Percentiles rank a stretch among this genome's conserved stretches.
These are phyloP conservation scores for Sarcophaga caerulescens DNA, from an alignment of 2,888 invertebrate genomes.

Conservation along the genomic window DNA sequence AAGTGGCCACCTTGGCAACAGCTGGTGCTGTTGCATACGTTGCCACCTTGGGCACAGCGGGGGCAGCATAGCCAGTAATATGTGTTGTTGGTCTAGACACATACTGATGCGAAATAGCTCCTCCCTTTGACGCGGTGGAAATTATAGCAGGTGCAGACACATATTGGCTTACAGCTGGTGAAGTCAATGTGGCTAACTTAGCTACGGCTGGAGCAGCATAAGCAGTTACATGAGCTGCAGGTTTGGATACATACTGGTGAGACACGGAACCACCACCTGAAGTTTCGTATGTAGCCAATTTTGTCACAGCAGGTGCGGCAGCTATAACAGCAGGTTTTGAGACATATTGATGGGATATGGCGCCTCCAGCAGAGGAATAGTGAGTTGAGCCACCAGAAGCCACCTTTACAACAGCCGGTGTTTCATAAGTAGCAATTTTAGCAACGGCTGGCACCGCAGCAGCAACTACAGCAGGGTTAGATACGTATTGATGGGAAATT, in stretches of 20 bases:
- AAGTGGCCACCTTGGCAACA: slow-evolving; percentile 70
- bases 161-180: neutral
- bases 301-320: slow-evolving; percentile 64
- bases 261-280: slow-evolving; percentile 72
- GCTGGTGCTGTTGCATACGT: slow-evolving; percentile 69
- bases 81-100: slow-evolving; percentile 76
- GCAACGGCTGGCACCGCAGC: slow-evolving; percentile 67
- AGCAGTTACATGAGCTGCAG: slow-evolving; percentile 36
- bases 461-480: slow-evolving; percentile 1
- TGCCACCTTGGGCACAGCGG: slow-evolving; percentile 71
- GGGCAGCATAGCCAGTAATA: slow-evolving; percentile 73
- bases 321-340: slow-evolving; percentile 71
- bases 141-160: slow-evolving; percentile 23
- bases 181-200: slow-evolving; percentile 71
- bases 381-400: slow-evolving; percentile 35
- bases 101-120: slow-evolving; percentile 72
- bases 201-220: slow-evolving; percentile 69
- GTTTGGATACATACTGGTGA: slow-evolving; percentile 69
- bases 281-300: neutral
- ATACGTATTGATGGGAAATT: neutral
- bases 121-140: slow-evolving; percentile 20
- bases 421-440: slow-evolving; percentile 71
- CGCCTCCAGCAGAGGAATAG: slow-evolving; percentile 54
- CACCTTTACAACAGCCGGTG: slow-evolving; percentile 61
- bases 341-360: slow-evolving; percentile 71